These are phyloP conservation scores for Nicator chloris DNA, from an alignment of 2,113 vertebrate genomes.

Conservation along the genomic window DNA sequence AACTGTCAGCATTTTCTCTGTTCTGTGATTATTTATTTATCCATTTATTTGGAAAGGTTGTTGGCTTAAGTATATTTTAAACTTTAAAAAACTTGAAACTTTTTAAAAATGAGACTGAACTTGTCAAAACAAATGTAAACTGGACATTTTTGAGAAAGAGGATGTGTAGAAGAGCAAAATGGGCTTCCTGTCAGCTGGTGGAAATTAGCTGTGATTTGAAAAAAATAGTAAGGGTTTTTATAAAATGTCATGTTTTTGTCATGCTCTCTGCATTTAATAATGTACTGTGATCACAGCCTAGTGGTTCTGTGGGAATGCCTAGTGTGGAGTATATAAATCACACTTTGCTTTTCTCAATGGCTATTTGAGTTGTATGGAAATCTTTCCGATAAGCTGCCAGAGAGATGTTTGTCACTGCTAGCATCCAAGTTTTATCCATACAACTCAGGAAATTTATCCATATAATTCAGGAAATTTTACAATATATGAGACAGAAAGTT, in stretches of 20 bases:
- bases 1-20: neutral
- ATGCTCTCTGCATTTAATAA: neutral
- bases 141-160: neutral
- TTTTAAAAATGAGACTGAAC: neutral
- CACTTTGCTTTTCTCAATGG: neutral
- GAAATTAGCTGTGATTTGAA: conserved; percentile 41
- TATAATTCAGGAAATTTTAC: neutral
- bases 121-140: neutral
- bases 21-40: neutral
- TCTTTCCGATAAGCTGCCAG: neutral
- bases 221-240: neutral
- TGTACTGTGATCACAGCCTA: conserved; percentile 18
- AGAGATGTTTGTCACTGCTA: neutral
- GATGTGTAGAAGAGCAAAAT: neutral
- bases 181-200: conserved; percentile 12
- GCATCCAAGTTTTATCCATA: neutral
- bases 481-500: neutral
- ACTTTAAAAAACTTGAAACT: neutral
- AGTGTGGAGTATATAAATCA: conserved; percentile 2
- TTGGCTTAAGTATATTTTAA: neutral
- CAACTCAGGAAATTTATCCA: neutral
- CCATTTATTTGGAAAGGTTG: neutral
- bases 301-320: neutral
- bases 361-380: neutral
- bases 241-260: neutral